Evolutionary conservation across 2,113 vertebrate genomes (phyloP), one percentile per base, ranked within the genome.

Genomic region (Synodontis membranacea): DNA sequence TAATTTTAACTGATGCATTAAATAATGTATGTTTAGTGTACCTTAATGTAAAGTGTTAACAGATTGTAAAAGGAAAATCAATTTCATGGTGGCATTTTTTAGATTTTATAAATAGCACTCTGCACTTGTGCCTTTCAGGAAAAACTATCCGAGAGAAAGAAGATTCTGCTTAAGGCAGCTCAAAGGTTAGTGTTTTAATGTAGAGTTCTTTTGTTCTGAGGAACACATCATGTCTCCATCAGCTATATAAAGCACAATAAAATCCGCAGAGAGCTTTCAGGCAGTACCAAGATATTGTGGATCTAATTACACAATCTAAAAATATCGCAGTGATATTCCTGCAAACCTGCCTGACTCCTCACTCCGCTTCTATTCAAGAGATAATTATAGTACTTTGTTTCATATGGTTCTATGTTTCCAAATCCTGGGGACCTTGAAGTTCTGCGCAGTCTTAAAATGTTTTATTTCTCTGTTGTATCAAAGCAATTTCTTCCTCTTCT

Each of bases 141-240:
- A 86, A 97, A 93, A 88, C 94, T 99, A 86, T 96, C 96, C 0
- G 97, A 99, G 80, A 96, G 96, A 89, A 98, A 96, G 90, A 97
- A 94, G 82, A 91, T 96, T 0, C 94, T 99, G n/a, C 93, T 99
- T 75, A 97, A 96, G 94, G 96, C 95, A 0, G 97, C 97, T 86
- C 96, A 97, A 92, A 98, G 97, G 97, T 98, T 94, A 83, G 46
- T 66, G 75, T 66, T 34, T 80, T 39, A 37, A 54, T 79, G 9
- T 52, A 70, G 15, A 42, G 9, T 15, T 70, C 17, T 72, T 79
- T 64, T 70, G 37, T 79, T 78, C 68, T 62, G n/a, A 72, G n/a
- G 52, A 81, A 79, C n/a, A 64, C 74, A 60, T 46, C 3, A 31
- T 25, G 11, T 74, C 37, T 82, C 4, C 25, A 46, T 75, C 50